A percentile compares a stretch with the other conserved stretches of the same genome.
phyloP scores from a whole-genome alignment of 2,888 invertebrate species.

The Rhimphoctona megacephalus region DNA sequence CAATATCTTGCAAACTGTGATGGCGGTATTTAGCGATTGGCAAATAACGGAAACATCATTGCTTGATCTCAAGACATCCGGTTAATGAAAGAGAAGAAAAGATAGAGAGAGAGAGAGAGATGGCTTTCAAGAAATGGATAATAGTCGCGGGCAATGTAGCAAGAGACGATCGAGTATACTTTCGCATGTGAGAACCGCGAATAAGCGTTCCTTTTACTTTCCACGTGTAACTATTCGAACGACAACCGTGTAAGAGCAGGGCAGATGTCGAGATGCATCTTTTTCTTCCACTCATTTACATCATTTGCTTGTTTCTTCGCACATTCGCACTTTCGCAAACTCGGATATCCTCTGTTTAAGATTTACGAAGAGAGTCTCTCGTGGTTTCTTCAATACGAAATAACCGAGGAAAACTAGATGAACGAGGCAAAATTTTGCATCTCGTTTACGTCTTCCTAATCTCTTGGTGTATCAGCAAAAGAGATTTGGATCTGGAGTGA shows the following conservation, averaged over 20 bases:
- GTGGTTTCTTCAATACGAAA: slow-evolving; percentile 10
- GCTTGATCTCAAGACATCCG: slow-evolving; percentile 60
- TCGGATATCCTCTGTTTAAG: slow-evolving; percentile 73
- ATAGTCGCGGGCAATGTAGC: slow-evolving; percentile 16
- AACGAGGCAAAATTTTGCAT: slow-evolving; percentile 17
- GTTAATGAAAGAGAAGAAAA: slow-evolving; percentile 42
- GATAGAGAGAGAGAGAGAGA: slow-evolving; percentile 4
- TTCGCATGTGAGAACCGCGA: slow-evolving; percentile 50
- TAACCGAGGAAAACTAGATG: slow-evolving; percentile 19
- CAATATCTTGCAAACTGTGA: slow-evolving; percentile 31
- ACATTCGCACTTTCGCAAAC: slow-evolving; percentile 72
- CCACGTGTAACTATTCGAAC: slow-evolving; percentile 55
- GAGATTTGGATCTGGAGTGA: slow-evolving; percentile 12
- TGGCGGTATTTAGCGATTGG: slow-evolving; percentile 50
- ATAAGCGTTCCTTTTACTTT: slow-evolving; percentile 52
- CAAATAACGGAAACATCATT: slow-evolving; percentile 67
- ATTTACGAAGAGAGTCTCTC: slow-evolving; percentile 31
- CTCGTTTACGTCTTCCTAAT: not conserved
- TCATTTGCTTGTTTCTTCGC: slow-evolving; percentile 45
- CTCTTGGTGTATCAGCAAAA: not conserved
- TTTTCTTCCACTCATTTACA: slow-evolving; percentile 54
- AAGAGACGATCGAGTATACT: slow-evolving; percentile 49
- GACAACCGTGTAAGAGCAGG: not conserved
- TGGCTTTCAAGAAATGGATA: slow-evolving; percentile 23
- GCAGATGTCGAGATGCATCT: slow-evolving; percentile 43